phyloP scores from a whole-genome alignment of 2,888 invertebrate species.

The Gasteruption jaculator region DNA sequence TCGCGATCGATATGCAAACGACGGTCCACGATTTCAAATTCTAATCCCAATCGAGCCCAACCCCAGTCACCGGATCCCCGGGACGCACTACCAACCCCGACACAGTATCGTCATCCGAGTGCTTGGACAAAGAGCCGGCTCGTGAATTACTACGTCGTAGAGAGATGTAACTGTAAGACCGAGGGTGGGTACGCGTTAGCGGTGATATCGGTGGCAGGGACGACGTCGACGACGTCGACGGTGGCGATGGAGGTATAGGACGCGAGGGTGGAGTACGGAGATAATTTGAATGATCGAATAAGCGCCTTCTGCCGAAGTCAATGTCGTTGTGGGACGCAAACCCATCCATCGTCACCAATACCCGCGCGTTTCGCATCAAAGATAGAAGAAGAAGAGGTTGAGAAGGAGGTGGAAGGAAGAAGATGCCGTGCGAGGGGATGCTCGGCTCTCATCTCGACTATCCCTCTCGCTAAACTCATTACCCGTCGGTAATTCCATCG shows the following conservation, averaged over 20 bases:
- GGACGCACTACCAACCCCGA: neutral
- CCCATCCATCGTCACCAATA: conserved; percentile 20
- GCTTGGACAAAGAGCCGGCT: too few species aligned
- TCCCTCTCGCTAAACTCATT: conserved; percentile 47
- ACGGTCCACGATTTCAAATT: too few species aligned
- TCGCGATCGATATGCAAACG: too few species aligned
- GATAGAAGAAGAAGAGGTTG: conserved; percentile 18
- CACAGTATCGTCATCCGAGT: conserved; percentile 1
- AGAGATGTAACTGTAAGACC: too few species aligned
- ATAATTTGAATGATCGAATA: conserved; percentile 40
- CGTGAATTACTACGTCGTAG: too few species aligned
- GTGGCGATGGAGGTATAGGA: conserved; percentile 22
- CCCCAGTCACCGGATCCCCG: neutral
- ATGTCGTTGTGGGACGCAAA: conserved; percentile 16
- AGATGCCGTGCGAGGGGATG: conserved; percentile 16
- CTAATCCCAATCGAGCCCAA: too few species aligned
- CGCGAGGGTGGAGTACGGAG: conserved; percentile 16
- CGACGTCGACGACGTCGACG: too few species aligned
- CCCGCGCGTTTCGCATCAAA: conserved; percentile 16
- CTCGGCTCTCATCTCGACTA: conserved; percentile 39
- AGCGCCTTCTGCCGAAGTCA: conserved; percentile 28
- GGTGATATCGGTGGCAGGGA: neutral
- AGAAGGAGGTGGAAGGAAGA: conserved; percentile 13
- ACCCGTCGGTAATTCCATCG: conserved; percentile 48
- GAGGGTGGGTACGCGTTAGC: too few species aligned